Conservation (phyloP, 2,113 vertebrate genomes). For the Oryzias celebensis region DNA sequence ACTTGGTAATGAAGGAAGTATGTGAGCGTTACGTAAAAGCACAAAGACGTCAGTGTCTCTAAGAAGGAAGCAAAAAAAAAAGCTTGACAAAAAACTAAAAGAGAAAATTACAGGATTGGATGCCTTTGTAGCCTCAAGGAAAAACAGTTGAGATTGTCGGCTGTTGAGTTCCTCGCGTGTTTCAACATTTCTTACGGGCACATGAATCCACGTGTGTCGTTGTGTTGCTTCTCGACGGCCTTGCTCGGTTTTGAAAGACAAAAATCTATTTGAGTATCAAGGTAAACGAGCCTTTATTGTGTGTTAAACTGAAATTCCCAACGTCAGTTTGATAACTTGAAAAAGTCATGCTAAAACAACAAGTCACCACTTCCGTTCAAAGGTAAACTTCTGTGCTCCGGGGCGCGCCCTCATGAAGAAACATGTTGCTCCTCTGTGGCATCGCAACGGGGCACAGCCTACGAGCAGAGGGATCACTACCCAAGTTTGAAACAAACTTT, state of each 20-base stretch:
- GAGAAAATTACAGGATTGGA: conserved; percentile 1
- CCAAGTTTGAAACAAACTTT: too few relatives aligned
- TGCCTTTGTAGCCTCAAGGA: conserved; percentile 2
- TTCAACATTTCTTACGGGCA: background rate
- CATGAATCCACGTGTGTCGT: background rate
- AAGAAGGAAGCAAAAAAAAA: background rate
- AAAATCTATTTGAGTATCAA: too few relatives aligned
- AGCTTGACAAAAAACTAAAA: conserved; percentile 12
- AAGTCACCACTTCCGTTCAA: too few relatives aligned
- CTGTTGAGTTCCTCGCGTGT: conserved; percentile 1
- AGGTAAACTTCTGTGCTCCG: too few relatives aligned
- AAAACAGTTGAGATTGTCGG: background rate
- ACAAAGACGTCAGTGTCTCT: conserved; percentile 19
- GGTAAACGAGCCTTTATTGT: background rate
- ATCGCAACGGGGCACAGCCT: too few relatives aligned
- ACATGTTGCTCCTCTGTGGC: too few relatives aligned
- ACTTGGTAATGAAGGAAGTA: background rate
- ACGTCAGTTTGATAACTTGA: too few relatives aligned
- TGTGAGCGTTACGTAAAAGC: conserved; percentile 31
- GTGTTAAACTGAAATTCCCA: too few relatives aligned
- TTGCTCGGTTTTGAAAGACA: background rate
- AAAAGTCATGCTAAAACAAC: too few relatives aligned
- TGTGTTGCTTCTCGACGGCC: background rate
- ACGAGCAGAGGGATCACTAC: too few relatives aligned
- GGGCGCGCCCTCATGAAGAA: too few relatives aligned